These are phyloP conservation scores for Balanococcus diminutus DNA, from an alignment of 2,888 invertebrate genomes.

Conservation along the genomic window DNA sequence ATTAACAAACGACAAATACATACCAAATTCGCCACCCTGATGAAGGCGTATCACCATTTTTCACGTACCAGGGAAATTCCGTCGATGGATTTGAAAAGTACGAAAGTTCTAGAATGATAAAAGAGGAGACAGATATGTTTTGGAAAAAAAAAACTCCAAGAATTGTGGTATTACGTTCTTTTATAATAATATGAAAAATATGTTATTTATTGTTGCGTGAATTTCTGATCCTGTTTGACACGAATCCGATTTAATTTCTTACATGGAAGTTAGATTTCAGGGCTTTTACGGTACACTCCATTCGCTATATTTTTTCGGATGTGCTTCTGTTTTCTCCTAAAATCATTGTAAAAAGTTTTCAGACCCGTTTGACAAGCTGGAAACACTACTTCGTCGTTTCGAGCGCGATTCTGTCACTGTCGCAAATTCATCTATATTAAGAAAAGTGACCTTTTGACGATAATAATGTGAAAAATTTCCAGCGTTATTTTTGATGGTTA, in stretches of 20 bases:
- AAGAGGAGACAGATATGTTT: background rate
- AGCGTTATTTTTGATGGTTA: constrained; percentile 52
- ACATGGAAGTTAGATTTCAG: background rate
- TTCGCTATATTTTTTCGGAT: background rate
- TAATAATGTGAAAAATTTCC: constrained; percentile 28
- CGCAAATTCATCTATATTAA: constrained; percentile 20
- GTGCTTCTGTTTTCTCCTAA: background rate
- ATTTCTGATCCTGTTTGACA: background rate
- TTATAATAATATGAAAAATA: constrained; percentile 20
- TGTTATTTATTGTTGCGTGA: constrained; percentile 18
- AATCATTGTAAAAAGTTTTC: background rate
- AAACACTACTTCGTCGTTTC: background rate
- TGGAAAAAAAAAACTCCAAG: background rate
- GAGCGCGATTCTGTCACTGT: constrained; percentile 1
- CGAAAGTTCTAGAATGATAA: background rate
- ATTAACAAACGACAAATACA: constrained; percentile 6
- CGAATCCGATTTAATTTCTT: constrained; percentile 9
- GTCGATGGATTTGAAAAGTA: background rate
- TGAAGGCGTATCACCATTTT: background rate
- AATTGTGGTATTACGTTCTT: constrained; percentile 13
- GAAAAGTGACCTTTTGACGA: constrained; percentile 35
- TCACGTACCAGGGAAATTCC: background rate
- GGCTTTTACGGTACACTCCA: background rate
- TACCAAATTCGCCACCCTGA: background rate
- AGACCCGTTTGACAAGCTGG: background rate